These are phyloP conservation scores for Chaetorhynchus papuensis DNA, from an alignment of 2,113 vertebrate genomes.

Conservation along the genomic window DNA sequence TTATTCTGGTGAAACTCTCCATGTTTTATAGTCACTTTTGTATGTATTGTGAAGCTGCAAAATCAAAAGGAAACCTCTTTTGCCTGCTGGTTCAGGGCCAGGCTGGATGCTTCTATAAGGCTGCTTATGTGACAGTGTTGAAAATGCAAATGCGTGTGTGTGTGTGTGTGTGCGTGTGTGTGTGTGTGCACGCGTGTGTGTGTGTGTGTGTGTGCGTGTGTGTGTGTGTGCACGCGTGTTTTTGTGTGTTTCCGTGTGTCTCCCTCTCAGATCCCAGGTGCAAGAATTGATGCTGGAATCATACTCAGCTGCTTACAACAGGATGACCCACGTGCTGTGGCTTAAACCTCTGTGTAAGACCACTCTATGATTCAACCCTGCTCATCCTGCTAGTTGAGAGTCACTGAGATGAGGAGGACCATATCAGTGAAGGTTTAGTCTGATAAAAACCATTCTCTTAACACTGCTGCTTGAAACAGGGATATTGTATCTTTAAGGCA, in stretches of 20 bases:
- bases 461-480: background rate
- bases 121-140: background rate
- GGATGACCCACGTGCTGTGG: accelerated
- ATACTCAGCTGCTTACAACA: background rate
- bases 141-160: background rate
- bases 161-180: no score
- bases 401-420: background rate
- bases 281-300: background rate
- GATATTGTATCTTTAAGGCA: slow-evolving; percentile 62
- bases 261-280: background rate
- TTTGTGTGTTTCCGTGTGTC: background rate
- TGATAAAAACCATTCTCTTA: background rate
- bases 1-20: background rate
- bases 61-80: background rate
- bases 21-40: background rate
- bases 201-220: no score
- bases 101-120: background rate
- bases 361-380: background rate
- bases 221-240: no score
- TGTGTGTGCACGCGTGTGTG: no score
- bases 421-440: background rate
- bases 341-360: background rate
- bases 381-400: background rate
- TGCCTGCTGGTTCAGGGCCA: background rate
- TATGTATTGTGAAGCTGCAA: background rate